phyloP scores from a whole-genome alignment of 2,797 vertebrate genomes.

The Lithobates pipiens region DNA sequence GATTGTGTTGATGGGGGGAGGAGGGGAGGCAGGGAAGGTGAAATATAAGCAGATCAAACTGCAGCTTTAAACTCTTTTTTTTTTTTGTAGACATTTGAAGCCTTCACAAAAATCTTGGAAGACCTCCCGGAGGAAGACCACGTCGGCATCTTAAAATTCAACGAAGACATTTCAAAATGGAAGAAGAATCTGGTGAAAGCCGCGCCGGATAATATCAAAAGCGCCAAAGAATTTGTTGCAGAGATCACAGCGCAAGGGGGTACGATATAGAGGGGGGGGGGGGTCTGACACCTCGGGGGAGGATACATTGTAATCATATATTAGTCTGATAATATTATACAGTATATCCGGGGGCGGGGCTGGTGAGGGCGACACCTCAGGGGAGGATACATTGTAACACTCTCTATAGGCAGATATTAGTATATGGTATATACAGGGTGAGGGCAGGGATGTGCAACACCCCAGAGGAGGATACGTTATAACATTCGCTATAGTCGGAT shows the following conservation, averaged over 20 bases:
- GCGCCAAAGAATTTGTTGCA: constrained; percentile 74
- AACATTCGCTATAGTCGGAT: too few species aligned
- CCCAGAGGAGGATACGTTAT: too few species aligned
- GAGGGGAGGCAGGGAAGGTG: too few species aligned
- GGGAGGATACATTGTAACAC: too few species aligned
- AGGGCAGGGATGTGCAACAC: too few species aligned
- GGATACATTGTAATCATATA: neutral
- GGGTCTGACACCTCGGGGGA: neutral
- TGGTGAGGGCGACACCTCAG: too few species aligned
- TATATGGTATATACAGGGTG: too few species aligned
- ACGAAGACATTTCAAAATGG: constrained; percentile 66
- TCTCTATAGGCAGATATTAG: too few species aligned
- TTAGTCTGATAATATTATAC: too few species aligned
- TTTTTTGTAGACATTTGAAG: constrained; percentile 80
- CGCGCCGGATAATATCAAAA: constrained; percentile 72
- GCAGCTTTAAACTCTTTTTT: neutral
- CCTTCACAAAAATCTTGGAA: constrained; percentile 81
- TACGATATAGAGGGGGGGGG: constrained; percentile 60
- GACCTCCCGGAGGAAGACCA: constrained; percentile 80
- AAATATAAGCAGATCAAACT: too few species aligned
- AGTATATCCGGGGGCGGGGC: too few species aligned
- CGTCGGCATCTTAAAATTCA: constrained; percentile 85
- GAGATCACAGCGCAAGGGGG: constrained; percentile 68
- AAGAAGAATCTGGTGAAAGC: constrained; percentile 76
- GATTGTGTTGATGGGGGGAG: too few species aligned